Evolutionary conservation across 2,797 vertebrate species (phyloP).

Genomic region (Periparus ater): DNA sequence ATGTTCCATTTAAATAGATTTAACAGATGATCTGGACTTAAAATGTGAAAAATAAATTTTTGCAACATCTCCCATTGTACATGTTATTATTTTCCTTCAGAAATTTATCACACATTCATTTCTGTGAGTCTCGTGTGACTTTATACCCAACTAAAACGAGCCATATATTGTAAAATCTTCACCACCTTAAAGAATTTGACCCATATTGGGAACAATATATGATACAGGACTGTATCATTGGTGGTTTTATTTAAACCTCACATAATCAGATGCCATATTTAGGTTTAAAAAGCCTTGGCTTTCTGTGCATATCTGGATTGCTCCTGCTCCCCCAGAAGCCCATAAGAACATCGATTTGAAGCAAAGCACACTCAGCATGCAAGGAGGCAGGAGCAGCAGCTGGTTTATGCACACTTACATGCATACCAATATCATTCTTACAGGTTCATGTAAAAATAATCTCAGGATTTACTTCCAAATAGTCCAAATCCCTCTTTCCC

Average conservation of each 20-base stretch:
- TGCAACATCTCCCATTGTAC: neutral
- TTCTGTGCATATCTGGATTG: neutral
- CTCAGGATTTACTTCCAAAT: constrained; percentile 55
- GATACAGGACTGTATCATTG: neutral
- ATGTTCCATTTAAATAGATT: neutral
- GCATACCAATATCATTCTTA: constrained; percentile 38
- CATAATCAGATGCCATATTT: neutral
- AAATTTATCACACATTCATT: neutral
- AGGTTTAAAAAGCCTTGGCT: neutral
- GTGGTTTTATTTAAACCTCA: neutral
- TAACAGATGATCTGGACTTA: neutral
- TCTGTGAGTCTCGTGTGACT: neutral
- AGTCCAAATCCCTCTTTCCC: constrained; percentile 27
- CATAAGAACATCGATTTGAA: neutral
- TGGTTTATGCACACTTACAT: constrained; percentile 12
- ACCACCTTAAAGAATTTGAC: neutral
- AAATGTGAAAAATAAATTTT: neutral
- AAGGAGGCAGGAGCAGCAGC: neutral
- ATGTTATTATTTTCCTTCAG: neutral
- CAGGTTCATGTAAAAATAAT: constrained; percentile 56
- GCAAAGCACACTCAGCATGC: neutral
- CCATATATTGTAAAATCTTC: neutral
- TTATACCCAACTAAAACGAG: neutral
- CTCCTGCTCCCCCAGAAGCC: neutral
- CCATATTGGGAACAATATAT: neutral